Evolutionary conservation across 2,113 vertebrate species (phyloP), one percentile per base, ranked within the genome.

Genomic region (Aspiorhynchus laticeps): DNA sequence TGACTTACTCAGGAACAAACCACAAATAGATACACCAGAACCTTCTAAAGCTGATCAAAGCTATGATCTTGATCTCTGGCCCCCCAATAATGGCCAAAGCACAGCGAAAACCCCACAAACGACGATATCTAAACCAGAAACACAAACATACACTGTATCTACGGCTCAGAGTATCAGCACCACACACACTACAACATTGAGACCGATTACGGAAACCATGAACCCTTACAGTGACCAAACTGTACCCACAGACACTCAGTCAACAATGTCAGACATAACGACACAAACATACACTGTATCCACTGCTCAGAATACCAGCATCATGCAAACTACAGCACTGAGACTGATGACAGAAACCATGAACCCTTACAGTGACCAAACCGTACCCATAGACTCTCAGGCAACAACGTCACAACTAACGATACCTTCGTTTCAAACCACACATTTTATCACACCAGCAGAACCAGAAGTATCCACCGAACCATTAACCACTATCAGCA

Each of bases 1-100:
- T 90, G 88, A 90, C 89, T 86, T 92, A 81, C 90, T 83, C 89
- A 89, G 92, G 81, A 88, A 76, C 86, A 41, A 3, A 79, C 83
- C 56, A 21, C 88, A 65, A 43, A 14, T 12, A 59, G 85, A 43
- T 1, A 14, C 89, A 90, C 90, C 91, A 85, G 89, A 88, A 8
- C 31, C 85, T 56, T 73, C 33, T 14, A 48, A 38, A 3, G 9
- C 12, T 41, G 33, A 85, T 73, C 26, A 51, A 21, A 89, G 33
- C 78, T 85, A 78, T 71, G 88, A 89, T 75, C 83, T 89, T 24
- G 86, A 87, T 12, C 75, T 65, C 53, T 89, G 86, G 88, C 86
- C 87, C 46, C 15, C 83, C 24, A 69, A 84, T 17, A 65, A 71
- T 65, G 65, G 46, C 67, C 28, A 69, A 33, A 81, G 46, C 46